Evolutionary conservation across 2,797 vertebrate genomes (phyloP).

Genomic region (Eulemur mongoz): DNA sequence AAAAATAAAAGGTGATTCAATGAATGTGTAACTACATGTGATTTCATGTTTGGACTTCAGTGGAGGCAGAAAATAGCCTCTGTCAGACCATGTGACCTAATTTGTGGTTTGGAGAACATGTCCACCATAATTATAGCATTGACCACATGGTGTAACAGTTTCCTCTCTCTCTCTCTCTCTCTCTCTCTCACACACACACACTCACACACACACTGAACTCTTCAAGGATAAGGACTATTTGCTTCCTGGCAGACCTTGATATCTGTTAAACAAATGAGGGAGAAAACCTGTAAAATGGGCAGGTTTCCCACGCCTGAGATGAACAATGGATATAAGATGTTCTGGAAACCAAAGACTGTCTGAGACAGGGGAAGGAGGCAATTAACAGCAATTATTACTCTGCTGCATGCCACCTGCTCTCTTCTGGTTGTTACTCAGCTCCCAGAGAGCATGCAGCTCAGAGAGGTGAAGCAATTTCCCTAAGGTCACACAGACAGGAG

Average conservation of each 20-base stretch:
- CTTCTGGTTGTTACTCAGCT: background rate
- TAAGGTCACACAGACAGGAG: background rate
- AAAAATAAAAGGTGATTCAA: conserved; percentile 56
- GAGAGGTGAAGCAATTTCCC: background rate
- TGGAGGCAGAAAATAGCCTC: conserved; percentile 69
- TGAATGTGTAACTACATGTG: conserved; percentile 69
- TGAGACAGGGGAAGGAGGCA: background rate
- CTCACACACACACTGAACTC: background rate
- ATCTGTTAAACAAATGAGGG: background rate
- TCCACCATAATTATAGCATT: conserved; percentile 70
- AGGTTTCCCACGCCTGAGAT: background rate
- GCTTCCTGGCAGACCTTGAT: background rate
- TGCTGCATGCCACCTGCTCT: background rate
- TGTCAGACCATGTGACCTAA: conserved; percentile 63
- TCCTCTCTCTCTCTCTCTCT: background rate
- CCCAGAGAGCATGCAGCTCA: background rate
- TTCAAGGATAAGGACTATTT: background rate
- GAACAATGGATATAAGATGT: background rate
- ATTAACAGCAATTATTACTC: background rate
- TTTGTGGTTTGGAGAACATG: conserved; percentile 68
- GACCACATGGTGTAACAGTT: conserved; percentile 61
- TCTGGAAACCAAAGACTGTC: background rate
- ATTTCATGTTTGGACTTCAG: conserved; percentile 63
- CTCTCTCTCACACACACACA: background rate
- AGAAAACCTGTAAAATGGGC: conserved; percentile 45